Evolutionary conservation across 2,888 invertebrate species (phyloP).

Genomic region (Andrena dorsata): DNA sequence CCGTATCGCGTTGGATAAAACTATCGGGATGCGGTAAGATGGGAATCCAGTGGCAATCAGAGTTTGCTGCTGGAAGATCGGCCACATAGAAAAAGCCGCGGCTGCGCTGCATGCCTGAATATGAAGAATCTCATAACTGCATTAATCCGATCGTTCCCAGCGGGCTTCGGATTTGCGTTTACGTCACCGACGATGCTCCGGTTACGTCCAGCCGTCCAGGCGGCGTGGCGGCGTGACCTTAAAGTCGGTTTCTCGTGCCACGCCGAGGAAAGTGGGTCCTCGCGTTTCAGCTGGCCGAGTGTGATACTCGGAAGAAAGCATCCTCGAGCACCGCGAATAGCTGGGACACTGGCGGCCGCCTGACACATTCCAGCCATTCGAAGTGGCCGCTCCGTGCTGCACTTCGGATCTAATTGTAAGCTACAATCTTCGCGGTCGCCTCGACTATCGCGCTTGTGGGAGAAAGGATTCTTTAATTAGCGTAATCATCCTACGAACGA

Average conservation of each 20-base stretch:
- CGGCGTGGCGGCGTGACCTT: slow-evolving; percentile 68
- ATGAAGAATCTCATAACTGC: slow-evolving; percentile 66
- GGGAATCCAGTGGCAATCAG: neutral
- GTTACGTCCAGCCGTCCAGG: slow-evolving; percentile 58
- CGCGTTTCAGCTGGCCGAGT: neutral
- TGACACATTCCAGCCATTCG: no score
- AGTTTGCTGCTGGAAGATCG: slow-evolving; percentile 10
- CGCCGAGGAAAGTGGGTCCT: slow-evolving; percentile 31
- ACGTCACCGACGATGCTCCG: slow-evolving; percentile 71
- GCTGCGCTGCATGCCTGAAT: slow-evolving; percentile 1
- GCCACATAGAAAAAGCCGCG: slow-evolving; percentile 30
- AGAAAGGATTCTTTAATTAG: no score
- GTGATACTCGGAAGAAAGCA: neutral
- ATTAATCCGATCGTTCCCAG: slow-evolving; percentile 68
- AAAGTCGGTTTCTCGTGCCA: slow-evolving; percentile 52
- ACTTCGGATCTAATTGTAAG: no score
- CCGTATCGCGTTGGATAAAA: no score
- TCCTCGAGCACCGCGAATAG: no score
- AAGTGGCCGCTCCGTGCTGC: no score
- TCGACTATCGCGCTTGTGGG: no score
- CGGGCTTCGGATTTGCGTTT: slow-evolving; percentile 77
- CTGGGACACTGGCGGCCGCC: no score
- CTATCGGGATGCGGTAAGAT: no score
- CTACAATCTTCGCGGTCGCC: no score
- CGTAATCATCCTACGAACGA: no score